phyloP scores from a whole-genome alignment of 2,113 vertebrate genomes.

The Strix aluco region DNA sequence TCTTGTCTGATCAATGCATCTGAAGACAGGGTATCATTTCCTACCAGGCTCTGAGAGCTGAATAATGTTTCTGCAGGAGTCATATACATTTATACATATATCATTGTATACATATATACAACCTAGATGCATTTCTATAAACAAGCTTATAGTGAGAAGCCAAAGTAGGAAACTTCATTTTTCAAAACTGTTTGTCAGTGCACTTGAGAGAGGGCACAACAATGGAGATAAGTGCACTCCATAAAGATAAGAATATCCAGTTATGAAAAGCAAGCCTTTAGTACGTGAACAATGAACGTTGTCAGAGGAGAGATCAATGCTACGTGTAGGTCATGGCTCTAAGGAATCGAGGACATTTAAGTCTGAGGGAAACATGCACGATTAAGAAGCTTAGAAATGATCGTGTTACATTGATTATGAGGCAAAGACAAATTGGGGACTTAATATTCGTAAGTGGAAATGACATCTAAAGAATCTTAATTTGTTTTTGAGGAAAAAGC shows the following conservation, averaged over 20 bases:
- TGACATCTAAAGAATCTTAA: not conserved
- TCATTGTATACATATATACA: not conserved
- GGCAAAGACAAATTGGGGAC: not conserved
- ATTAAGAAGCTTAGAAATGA: not conserved
- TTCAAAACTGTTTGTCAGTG: not conserved
- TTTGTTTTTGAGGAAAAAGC: not conserved
- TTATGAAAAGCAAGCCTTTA: not conserved
- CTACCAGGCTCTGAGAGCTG: not conserved
- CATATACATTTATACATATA: not conserved
- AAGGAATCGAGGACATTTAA: not conserved
- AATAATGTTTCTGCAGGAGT: not conserved
- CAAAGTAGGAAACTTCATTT: not conserved
- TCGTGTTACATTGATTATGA: not conserved
- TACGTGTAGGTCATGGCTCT: not conserved
- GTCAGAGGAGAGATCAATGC: not conserved
- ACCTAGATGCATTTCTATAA: not conserved
- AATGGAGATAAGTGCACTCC: not conserved
- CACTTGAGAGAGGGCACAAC: not conserved
- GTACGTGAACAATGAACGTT: not conserved
- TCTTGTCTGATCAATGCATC: not conserved
- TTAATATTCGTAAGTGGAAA: not conserved
- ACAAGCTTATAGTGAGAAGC: not conserved
- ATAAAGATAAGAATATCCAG: not conserved
- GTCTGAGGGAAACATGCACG: not conserved
- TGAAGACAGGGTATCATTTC: not conserved